Evolutionary conservation across 2,113 vertebrate genomes (phyloP).

Genomic region (Neogale vison): DNA sequence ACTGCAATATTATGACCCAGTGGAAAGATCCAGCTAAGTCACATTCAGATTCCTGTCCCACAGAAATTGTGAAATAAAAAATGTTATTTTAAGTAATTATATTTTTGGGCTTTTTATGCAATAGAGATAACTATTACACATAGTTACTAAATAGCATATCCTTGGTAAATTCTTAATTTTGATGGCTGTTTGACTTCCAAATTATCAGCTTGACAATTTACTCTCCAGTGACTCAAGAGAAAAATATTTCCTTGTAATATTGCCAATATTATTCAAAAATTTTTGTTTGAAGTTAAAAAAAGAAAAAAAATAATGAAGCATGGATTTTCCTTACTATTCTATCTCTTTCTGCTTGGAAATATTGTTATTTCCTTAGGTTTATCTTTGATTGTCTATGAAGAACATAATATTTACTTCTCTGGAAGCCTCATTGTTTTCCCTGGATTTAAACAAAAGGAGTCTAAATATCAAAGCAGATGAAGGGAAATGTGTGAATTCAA

Average conservation of each 20-base stretch:
- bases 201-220: background rate
- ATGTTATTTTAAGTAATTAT: background rate
- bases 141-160: background rate
- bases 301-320: background rate
- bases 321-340: background rate
- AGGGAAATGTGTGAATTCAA: background rate
- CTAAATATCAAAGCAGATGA: conserved; percentile 23
- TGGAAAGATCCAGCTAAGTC: background rate
- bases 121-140: background rate
- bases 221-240: background rate
- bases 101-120: background rate
- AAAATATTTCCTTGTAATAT: background rate
- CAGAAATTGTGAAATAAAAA: background rate
- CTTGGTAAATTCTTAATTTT: background rate
- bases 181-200: background rate
- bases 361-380: background rate
- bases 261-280: background rate
- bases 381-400: background rate
- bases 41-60: background rate
- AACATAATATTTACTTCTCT: background rate
- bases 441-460: background rate
- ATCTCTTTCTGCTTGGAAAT: background rate
- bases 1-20: background rate
- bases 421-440: background rate
- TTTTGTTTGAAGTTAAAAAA: background rate